A percentile compares a stretch with the other conserved stretches of the same genome.
Evolutionary conservation across 2,797 vertebrate genomes (phyloP).

Genomic region (Pteronotus mesoamericanus): DNA sequence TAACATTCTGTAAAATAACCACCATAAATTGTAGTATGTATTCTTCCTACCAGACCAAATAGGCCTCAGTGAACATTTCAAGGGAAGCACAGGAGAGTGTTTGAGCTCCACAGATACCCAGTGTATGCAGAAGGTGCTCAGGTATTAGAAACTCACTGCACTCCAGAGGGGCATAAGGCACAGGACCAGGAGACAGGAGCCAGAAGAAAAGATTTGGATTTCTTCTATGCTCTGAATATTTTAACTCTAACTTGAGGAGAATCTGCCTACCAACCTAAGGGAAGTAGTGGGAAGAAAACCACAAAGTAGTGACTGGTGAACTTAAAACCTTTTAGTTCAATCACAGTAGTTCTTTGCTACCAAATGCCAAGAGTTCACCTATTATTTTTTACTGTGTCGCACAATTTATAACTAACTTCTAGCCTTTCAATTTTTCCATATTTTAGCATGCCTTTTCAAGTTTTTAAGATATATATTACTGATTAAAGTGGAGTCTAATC

Average conservation of each 20-base stretch:
- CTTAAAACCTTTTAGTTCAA: neutral
- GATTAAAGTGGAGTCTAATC: neutral
- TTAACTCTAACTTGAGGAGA: neutral
- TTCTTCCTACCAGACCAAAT: neutral
- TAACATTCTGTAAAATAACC: neutral
- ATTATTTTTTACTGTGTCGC: neutral
- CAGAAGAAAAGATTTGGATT: neutral
- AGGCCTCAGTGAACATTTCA: neutral
- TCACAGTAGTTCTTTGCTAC: neutral
- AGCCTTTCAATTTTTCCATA: neutral
- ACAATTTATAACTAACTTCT: neutral
- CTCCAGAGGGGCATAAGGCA: neutral
- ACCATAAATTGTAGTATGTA: neutral
- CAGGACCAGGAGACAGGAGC: neutral
- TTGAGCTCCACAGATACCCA: neutral
- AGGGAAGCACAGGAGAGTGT: neutral
- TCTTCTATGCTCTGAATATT: neutral
- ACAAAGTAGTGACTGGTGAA: neutral
- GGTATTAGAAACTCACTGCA: neutral
- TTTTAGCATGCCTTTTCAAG: neutral
- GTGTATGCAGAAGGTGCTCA: neutral
- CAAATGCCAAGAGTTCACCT: neutral
- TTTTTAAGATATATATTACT: neutral
- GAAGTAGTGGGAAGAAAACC: neutral
- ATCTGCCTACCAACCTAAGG: neutral